A percentile compares a stretch with the other conserved stretches of the same genome.
These are phyloP conservation scores for Villa cingulata DNA, from an alignment of 2,888 invertebrate species.

Conservation along the genomic window DNA sequence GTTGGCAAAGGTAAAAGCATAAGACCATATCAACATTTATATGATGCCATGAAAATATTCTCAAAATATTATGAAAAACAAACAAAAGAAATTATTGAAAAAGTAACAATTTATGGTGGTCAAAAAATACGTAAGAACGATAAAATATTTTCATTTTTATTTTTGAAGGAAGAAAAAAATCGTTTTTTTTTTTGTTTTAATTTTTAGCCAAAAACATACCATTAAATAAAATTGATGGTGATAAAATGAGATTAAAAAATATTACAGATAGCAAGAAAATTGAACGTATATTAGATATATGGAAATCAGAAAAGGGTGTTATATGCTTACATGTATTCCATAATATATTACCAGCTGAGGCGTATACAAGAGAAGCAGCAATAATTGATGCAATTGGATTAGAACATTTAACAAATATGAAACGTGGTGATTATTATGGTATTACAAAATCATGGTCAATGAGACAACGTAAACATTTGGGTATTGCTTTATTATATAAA, in stretches of 20 bases:
- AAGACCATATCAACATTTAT: conserved; percentile 80
- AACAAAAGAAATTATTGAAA: neutral
- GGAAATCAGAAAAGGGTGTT: conserved; percentile 71
- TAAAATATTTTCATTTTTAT: neutral
- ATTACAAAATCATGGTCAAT: conserved; percentile 57
- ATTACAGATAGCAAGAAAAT: conserved; percentile 43
- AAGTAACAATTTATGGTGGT: neutral
- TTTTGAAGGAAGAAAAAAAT: no score
- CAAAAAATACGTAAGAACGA: neutral
- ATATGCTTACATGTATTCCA: conserved; percentile 84
- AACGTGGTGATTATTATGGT: conserved; percentile 74
- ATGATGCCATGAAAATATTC: conserved; percentile 59
- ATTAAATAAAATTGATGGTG: conserved; percentile 22
- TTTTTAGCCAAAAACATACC: conserved; percentile 10
- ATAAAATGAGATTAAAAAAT: conserved; percentile 2
- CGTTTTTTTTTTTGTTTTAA: neutral
- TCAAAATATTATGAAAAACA: conserved; percentile 14
- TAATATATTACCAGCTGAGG: conserved; percentile 81
- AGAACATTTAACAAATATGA: conserved; percentile 61
- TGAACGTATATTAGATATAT: conserved; percentile 71
- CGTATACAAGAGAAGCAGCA: conserved; percentile 84
- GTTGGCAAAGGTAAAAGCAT: conserved; percentile 87
- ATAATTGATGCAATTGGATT: conserved; percentile 83
- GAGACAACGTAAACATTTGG: conserved; percentile 56
- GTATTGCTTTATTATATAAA: conserved; percentile 64